Base-by-base conservation (phyloP, 2,888 invertebrate species). In the Trachelus iudaicus region DNA sequence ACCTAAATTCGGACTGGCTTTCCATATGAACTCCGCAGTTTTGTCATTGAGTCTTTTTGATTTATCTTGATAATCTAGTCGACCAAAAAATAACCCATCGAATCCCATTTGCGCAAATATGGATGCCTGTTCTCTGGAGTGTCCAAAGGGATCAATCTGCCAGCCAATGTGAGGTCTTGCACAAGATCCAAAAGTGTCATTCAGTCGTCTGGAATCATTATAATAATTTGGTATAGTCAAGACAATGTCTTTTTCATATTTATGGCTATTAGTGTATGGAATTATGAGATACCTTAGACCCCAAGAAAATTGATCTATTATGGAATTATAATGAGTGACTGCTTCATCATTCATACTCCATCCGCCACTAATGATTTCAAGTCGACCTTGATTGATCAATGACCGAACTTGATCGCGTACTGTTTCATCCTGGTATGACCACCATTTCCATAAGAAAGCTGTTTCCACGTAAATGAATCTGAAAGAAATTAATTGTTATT, bases 401-500 rank as follows among this genome's bases (percentile, higher is more conserved):
- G 92, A 92, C 79, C 93, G 71, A 0, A 97, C 96, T 87, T 94
- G 89, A 30, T 94, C 91, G 82, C 94, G 93, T 0, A 93, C 92
- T 0, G 89, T 90, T 0, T 94, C 93, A 6, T 93, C 89, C 88
- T 97, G 97, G 0, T 82, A 80, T 40, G 83, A 75, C 96, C 96
- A 97, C 96, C 96, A 97, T 86, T 96, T 95, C 93, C 95, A 95
- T 90, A 98, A 95, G 92, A 95, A 98, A 0, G 97, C 96, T 0
- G 97, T 96, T 88, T 98, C 98, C 2, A 97, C 97, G 89, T 97
- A 98, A 76, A 98, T 97, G 88, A 98, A 98, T 85, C 97, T 96
- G 84, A 12, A 89, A 83, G 79, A 34, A 15, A 71, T 34, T 69
- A 30, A 69, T 69, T 33, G 4, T 69, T 23, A 15, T n/a, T 34